Evolutionary conservation across 2,113 vertebrate species (phyloP).

Genomic region (Apistogramma diplotaenia): DNA sequence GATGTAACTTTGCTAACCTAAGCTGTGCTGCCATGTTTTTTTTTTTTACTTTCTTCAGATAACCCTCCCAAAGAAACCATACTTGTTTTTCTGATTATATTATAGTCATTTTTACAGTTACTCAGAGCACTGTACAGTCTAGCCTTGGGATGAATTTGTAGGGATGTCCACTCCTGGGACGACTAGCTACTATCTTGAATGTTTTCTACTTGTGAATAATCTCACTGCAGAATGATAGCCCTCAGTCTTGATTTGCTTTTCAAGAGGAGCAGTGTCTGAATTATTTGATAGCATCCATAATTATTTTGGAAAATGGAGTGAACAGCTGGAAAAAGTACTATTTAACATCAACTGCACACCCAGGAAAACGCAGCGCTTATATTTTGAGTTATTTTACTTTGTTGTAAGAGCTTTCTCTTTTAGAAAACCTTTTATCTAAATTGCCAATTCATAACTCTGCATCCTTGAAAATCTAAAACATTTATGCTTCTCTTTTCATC

Average conservation of each 20-base stretch:
- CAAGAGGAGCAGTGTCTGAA: background rate
- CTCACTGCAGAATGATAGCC: no score
- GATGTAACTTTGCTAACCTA: no score
- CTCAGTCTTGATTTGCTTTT: background rate
- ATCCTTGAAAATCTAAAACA: background rate
- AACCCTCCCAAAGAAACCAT: no score
- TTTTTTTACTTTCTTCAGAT: no score
- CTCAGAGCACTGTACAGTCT: no score
- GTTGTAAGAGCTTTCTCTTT: background rate
- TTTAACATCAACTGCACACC: background rate
- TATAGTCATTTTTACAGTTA: no score
- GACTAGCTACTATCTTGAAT: no score
- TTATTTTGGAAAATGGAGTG: background rate
- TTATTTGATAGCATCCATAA: background rate
- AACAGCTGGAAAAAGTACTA: background rate
- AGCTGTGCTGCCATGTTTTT: no score
- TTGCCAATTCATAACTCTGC: background rate
- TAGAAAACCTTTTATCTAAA: background rate
- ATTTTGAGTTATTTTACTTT: background rate
- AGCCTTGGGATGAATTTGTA: no score
- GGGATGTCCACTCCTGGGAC: no score
- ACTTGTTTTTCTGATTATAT: no score
- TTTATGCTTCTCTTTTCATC: background rate
- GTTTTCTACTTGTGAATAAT: no score
- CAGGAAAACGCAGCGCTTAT: background rate